phyloP scores from a whole-genome alignment of 2,113 vertebrate genomes.

The Henicopernis longicauda region DNA sequence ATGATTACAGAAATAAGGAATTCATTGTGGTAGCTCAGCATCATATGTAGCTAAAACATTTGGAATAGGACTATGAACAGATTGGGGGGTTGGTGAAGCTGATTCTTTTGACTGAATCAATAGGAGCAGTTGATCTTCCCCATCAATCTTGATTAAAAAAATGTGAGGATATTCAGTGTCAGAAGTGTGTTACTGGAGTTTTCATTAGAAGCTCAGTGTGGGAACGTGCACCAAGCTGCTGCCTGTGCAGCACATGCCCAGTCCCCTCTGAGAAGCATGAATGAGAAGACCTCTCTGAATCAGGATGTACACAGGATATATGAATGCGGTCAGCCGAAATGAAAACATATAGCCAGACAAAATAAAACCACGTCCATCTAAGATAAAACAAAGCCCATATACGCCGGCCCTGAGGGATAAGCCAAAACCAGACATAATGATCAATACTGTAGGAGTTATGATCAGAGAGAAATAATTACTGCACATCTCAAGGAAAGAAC shows the following conservation, averaged over 20 bases:
- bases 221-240: neutral
- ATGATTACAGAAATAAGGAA: neutral
- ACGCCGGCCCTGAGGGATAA: neutral
- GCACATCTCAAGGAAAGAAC: slow-evolving; percentile 14
- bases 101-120: neutral
- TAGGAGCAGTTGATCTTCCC: neutral
- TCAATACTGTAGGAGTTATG: slow-evolving; percentile 46
- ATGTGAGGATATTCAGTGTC: neutral
- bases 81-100: neutral
- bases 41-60: neutral
- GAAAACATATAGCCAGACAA: neutral
- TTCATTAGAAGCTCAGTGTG: neutral
- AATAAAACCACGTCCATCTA: neutral
- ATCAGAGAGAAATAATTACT: slow-evolving; percentile 28
- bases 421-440: slow-evolving; percentile 4
- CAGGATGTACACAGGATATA: neutral
- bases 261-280: neutral
- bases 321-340: neutral
- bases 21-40: neutral
- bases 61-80: neutral
- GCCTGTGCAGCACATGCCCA: neutral
- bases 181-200: neutral
- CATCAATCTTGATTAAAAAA: slow-evolving; percentile 27
- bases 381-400: slow-evolving; percentile 22
- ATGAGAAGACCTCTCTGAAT: neutral